Evolutionary conservation across 2,888 invertebrate species (phyloP).

Genomic region (Neuroscelio doddi): DNA sequence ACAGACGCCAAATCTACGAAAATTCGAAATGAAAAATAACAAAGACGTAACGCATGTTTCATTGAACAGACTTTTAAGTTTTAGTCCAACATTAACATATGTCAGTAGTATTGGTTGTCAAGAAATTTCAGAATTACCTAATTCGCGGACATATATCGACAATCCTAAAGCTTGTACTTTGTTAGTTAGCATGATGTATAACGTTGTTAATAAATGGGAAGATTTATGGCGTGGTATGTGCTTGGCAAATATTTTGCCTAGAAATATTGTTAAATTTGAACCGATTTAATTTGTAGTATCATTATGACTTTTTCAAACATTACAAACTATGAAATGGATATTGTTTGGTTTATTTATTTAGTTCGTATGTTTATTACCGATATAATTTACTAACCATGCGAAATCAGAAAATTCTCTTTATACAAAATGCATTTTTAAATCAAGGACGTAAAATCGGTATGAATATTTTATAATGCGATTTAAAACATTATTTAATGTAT

Average conservation of each 20-base stretch:
- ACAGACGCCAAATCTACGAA: conserved; percentile 58
- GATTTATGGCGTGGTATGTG: conserved; percentile 59
- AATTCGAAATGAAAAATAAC: conserved; percentile 59
- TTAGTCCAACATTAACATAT: conserved; percentile 58
- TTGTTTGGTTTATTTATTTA: too few species aligned
- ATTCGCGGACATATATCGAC: conserved; percentile 47
- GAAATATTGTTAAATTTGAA: conserved; percentile 60
- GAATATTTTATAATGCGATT: too few species aligned
- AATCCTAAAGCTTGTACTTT: conserved; percentile 61
- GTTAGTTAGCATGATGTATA: conserved; percentile 54
- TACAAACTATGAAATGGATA: too few species aligned
- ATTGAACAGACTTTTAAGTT: conserved; percentile 53
- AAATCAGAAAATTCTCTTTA: too few species aligned
- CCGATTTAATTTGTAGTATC: conserved; percentile 51
- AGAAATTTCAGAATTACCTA: conserved; percentile 53
- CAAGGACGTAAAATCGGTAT: too few species aligned
- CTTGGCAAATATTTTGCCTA: conserved; percentile 51
- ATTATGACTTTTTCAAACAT: too few species aligned
- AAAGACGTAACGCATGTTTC: conserved; percentile 53
- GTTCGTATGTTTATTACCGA: too few species aligned
- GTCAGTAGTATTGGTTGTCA: conserved; percentile 62
- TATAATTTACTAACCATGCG: too few species aligned
- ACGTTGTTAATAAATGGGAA: conserved; percentile 59
- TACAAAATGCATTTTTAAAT: too few species aligned
- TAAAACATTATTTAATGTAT: too few species aligned